Percentiles rank a stretch among this genome's conserved stretches.
phyloP scores from a whole-genome alignment of 2,888 invertebrate species.

The Patella pellucida region DNA sequence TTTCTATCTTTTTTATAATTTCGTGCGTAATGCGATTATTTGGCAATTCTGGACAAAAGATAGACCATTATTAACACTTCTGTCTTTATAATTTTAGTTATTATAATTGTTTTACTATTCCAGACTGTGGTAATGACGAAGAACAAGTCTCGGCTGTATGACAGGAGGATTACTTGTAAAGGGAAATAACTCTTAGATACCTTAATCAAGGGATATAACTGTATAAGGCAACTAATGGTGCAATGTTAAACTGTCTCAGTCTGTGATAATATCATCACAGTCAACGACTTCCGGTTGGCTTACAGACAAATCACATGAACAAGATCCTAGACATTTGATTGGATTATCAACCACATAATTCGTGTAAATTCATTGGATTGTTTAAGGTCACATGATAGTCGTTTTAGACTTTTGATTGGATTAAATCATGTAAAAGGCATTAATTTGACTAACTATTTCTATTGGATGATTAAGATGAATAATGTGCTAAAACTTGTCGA shows the following conservation, averaged over 20 bases:
- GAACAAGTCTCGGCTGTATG: constrained; percentile 62
- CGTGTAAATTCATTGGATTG: neutral
- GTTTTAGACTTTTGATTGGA: constrained; percentile 1
- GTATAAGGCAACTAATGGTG: constrained; percentile 5
- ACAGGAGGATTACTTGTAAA: constrained; percentile 18
- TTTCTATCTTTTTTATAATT: too few species aligned
- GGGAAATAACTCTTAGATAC: neutral
- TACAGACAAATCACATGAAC: neutral
- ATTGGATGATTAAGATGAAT: too few species aligned
- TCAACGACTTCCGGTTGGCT: neutral
- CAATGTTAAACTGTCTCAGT: constrained; percentile 4
- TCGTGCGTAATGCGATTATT: too few species aligned
- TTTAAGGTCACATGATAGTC: neutral
- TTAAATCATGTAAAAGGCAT: neutral
- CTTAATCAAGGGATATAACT: neutral
- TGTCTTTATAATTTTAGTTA: constrained; percentile 18
- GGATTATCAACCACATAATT: neutral
- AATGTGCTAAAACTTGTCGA: too few species aligned
- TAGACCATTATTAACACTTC: neutral
- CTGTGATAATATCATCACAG: constrained; percentile 1
- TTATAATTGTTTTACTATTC: neutral
- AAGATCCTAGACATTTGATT: neutral
- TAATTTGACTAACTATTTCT: too few species aligned
- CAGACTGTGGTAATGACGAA: constrained; percentile 49
- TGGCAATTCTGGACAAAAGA: too few species aligned